Percentiles rank a stretch among this genome's conserved stretches.
phyloP scores from a whole-genome alignment of 2,113 vertebrate genomes.

The Nothobranchius kuhntae region DNA sequence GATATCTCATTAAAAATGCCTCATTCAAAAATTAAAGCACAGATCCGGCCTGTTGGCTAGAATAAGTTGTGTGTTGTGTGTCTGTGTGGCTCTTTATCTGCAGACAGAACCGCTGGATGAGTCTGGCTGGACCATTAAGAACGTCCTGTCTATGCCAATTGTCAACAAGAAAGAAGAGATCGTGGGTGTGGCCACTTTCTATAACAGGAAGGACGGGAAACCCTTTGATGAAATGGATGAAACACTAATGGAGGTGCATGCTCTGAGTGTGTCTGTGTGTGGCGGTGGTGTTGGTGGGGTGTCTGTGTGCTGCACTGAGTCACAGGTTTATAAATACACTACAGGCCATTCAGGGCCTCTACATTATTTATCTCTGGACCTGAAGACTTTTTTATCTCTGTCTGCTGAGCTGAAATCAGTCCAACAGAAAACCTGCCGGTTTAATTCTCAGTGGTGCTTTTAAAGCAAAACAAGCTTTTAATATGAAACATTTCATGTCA shows the following conservation, averaged over 20 bases:
- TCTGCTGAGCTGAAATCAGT: conserved; percentile 1
- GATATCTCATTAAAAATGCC: no score
- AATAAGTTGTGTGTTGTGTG: neutral
- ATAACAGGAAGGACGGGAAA: conserved; percentile 97
- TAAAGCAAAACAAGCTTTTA: conserved; percentile 1
- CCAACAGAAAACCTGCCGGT: conserved; percentile 11
- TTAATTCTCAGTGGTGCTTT: neutral
- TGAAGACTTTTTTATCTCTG: conserved; percentile 42
- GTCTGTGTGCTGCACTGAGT: conserved; percentile 37
- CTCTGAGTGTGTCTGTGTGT: conserved; percentile 36
- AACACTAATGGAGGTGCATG: conserved; percentile 93
- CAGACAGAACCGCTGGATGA: conserved; percentile 91
- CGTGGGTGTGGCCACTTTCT: conserved; percentile 95
- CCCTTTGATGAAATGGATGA: conserved; percentile 97
- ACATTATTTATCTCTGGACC: conserved; percentile 66
- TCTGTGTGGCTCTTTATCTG: conserved; percentile 7
- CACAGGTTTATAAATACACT: conserved; percentile 70
- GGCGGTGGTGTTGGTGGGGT: no score
- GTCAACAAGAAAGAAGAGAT: conserved; percentile 99
- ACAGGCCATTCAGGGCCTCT: conserved; percentile 49
- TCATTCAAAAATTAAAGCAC: neutral
- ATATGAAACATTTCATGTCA: neutral
- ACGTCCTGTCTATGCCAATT: conserved; percentile 94
- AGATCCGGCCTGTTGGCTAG: neutral
- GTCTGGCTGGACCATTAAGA: conserved; percentile 92